Conservation (phyloP, 2,797 vertebrate genomes). For the Cygnus olor region DNA sequence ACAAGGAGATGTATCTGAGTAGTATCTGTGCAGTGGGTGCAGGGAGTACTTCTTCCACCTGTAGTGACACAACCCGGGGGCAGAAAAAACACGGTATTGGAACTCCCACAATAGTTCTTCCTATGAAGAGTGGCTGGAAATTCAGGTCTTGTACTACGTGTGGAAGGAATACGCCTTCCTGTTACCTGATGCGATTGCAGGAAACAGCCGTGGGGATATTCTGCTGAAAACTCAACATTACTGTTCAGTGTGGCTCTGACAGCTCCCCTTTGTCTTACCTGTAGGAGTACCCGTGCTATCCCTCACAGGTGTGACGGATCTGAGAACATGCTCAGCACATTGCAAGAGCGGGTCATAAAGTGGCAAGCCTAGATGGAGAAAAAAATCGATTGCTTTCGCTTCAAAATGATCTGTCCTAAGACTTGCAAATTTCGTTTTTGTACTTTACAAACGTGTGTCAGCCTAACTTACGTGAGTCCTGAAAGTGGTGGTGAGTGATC, state of each 20-base stretch:
- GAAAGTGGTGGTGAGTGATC: conserved; percentile 5
- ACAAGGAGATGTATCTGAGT: conserved; percentile 62
- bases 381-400: conserved; percentile 21
- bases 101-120: conserved; percentile 18
- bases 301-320: not conserved
- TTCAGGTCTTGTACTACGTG: not conserved
- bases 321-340: not conserved
- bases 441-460: not conserved
- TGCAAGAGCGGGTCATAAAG: not conserved
- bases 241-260: not conserved
- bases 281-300: not conserved
- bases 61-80: conserved; percentile 39
- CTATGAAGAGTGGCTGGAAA: not conserved
- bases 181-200: not conserved
- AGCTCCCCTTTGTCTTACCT: not conserved
- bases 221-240: conserved; percentile 12
- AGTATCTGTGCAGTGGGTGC: conserved; percentile 28
- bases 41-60: conserved; percentile 37
- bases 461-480: not conserved
- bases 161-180: not conserved
- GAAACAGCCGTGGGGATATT: not conserved
- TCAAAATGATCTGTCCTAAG: not conserved
- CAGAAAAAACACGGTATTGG: conserved; percentile 2
- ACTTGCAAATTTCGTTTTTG: conserved; percentile 1
- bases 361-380: not conserved